These are phyloP conservation scores for Macrophya alboannulata DNA, from an alignment of 2,888 invertebrate species.

Conservation along the genomic window DNA sequence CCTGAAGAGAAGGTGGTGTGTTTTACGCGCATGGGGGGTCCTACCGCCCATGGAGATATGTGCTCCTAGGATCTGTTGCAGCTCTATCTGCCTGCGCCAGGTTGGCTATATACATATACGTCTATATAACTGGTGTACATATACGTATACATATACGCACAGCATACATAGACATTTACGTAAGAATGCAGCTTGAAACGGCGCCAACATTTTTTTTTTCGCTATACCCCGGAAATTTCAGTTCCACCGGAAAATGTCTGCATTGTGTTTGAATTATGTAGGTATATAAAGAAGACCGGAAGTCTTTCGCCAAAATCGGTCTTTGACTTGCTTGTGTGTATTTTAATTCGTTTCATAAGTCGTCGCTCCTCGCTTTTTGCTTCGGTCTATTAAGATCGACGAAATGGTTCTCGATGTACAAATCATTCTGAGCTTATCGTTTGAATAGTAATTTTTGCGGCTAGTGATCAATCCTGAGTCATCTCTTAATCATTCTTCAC, in stretches of 20 bases:
- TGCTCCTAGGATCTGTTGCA: conserved; percentile 59
- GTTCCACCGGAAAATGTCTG: neutral
- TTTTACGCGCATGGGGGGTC: conserved; percentile 72
- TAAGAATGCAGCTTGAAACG: conserved; percentile 27
- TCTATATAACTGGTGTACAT: conserved; percentile 10
- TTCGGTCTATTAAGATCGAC: neutral
- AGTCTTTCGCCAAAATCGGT: neutral
- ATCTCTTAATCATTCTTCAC: neutral
- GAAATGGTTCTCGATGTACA: neutral
- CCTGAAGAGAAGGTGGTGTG: conserved; percentile 56
- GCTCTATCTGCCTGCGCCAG: conserved; percentile 57
- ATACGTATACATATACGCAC: neutral
- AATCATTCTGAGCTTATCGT: neutral
- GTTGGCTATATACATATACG: conserved; percentile 46
- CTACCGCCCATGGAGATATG: conserved; percentile 71
- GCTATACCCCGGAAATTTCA: neutral
- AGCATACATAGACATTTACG: neutral
- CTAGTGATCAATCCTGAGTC: conserved; percentile 17
- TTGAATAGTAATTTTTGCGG: neutral
- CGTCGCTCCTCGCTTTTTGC: neutral
- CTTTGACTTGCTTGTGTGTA: neutral
- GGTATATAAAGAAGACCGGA: neutral
- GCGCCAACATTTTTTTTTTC: conserved; percentile 19
- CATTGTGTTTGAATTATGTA: neutral
- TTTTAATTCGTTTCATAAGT: neutral